Evolutionary conservation across 2,113 vertebrate genomes (phyloP), one percentile per base, ranked within the genome.

Genomic region (Campylomormyrus numenius): DNA sequence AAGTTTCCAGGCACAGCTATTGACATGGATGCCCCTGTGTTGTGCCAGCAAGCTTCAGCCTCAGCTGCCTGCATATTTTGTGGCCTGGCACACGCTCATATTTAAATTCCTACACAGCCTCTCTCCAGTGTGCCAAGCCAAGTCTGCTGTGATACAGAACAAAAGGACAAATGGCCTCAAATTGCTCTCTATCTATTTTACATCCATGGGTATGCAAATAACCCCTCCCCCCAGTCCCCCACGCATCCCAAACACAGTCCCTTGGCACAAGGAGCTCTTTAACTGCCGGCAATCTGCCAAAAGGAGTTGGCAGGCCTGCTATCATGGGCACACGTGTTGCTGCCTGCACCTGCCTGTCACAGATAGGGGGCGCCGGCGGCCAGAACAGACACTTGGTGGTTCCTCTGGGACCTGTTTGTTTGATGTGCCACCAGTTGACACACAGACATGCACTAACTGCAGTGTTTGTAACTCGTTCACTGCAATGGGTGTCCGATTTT

Each of bases 261-360:
- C 94, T 90, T 95, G 96, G 96, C 95, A 96, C 95, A 96, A 95
- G 95, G 93, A 94, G 93, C 93, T 95, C 94, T 95, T 95, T 95
- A 95, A 95, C 90, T 95, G 93, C 92, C 17, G 93, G 90, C 93
- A 74, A 74, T 31, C 70, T 83, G 88, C 87, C 87, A 88, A 88
- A 88, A 46, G 93, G 91, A 91, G 92, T 92, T 85, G 89, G 77
- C 89, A 94, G 95, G 95, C 92, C 39, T 93, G 93, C 94, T 92
- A 95, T 95, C 95, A 94, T 93, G 93, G 88, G 95, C 94, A 94
- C 96, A 96, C 96, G 95, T 96, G 96, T 96, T 95, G 96, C 94
- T 90, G 93, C 93, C 94, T 93, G 91, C 48, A 92, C 62, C 92
- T 88, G 94, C 94, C 95, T 96, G 96, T 96, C 95, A 94, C 94